Base-by-base conservation (phyloP, 2,797 vertebrate genomes). In the Bradypus variegatus region DNA sequence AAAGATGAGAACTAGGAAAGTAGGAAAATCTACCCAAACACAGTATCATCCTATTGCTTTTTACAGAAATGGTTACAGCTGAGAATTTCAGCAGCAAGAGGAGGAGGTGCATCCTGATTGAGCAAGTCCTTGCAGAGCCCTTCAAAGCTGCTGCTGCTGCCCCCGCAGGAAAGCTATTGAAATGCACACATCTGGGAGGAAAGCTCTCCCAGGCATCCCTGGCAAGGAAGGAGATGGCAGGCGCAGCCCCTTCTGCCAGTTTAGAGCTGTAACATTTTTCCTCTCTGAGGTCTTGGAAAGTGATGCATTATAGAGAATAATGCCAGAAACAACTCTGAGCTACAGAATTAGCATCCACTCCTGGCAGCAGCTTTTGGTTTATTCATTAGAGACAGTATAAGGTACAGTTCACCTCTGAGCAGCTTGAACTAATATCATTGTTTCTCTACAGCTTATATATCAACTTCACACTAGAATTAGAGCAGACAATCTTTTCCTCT, bases 371-470 rank as follows among this genome's bases (percentile, higher is more conserved):
- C 82, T 93, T 95, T 92, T 3, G 78, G 79, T 81, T 95, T 94
- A 94, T 96, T 93, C 93, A 90, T 90, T 88, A 88, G 85, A 86
- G 65, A 88, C 41, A 64, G 62, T 64, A 55, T 86, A 82, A 95
- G 67, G 45, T 23, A 95, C 91, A 92, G 94, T 93, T 95, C 93
- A 95, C 85, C 92, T 89, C 95, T 94, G 87, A 95, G 91, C 70
- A 91, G 93, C 92, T 91, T 95, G 89, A 95, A 93, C 93, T 94
- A 95, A 93, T 95, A 92, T 88, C 86, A 94, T 89, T 92, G 87
- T 94, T 95, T 95, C 82, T 94, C 58, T 94, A 62, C 64, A 62
- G 65, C 78, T 95, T 89, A 86, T 93, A 77, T 77, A 91, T 94
- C 86, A 95, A 83, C 87, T 73, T 94, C 87, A 91, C 82, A 89